Evolutionary conservation across 2,888 invertebrate species (phyloP).

Genomic region (Agriopis aurantiaria): DNA sequence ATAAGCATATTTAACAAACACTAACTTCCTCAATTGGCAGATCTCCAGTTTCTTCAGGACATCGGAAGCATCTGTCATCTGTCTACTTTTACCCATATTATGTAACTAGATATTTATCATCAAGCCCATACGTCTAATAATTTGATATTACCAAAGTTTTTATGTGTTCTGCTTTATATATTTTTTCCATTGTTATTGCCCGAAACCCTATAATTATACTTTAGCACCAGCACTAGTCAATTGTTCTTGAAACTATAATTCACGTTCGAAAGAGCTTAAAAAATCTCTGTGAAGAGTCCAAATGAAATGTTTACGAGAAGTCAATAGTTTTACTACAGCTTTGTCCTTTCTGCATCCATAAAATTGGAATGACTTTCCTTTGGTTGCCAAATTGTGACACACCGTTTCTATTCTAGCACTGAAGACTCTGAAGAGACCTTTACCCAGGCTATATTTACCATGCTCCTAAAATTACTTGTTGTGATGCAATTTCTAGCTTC

Average conservation of each 20-base stretch:
- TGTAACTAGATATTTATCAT: constrained; percentile 39
- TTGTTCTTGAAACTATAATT: neutral
- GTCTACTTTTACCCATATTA: constrained; percentile 46
- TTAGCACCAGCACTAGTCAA: neutral
- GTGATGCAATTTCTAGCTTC: constrained; percentile 1
- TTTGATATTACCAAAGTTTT: constrained; percentile 34
- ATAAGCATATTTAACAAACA: constrained; percentile 43
- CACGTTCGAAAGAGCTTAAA: neutral
- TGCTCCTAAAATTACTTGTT: neutral
- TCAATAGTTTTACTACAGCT: constrained; percentile 47
- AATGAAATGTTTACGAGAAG: constrained; percentile 35
- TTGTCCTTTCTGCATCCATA: constrained; percentile 46
- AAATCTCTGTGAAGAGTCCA: neutral
- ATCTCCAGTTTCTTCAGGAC: constrained; percentile 47
- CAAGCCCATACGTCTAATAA: constrained; percentile 27
- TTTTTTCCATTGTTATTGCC: constrained; percentile 24
- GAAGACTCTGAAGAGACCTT: constrained; percentile 17
- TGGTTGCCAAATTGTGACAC: constrained; percentile 49
- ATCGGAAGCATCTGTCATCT: constrained; percentile 57
- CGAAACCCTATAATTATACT: neutral
- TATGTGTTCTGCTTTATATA: constrained; percentile 29
- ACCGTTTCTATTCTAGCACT: constrained; percentile 45
- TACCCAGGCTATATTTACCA: constrained; percentile 19
- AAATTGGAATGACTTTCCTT: constrained; percentile 47
- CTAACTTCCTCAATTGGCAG: constrained; percentile 51